A percentile compares a stretch with the other conserved stretches of the same genome.
phyloP scores from a whole-genome alignment of 2,888 invertebrate species.

The Teleogryllus oceanicus region DNA sequence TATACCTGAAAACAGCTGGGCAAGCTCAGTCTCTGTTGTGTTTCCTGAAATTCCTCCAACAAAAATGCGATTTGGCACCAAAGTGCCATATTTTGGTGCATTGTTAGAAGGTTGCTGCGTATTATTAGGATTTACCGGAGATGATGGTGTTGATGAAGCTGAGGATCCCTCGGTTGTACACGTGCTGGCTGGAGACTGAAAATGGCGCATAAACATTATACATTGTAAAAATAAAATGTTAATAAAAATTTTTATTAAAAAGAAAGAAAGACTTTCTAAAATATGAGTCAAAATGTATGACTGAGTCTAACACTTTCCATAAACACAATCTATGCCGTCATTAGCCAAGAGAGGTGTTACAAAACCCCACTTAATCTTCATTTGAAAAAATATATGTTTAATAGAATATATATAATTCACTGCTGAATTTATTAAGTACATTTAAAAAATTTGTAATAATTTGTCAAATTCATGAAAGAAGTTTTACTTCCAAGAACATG shows the following conservation, averaged over 20 bases:
- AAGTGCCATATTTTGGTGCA: slow-evolving; percentile 57
- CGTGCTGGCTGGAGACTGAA: slow-evolving; percentile 31
- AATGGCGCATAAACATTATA: background rate
- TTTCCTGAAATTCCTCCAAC: slow-evolving; percentile 93
- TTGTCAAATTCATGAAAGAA: no score
- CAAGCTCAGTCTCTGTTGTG: slow-evolving; percentile 87
- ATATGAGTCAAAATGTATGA: background rate
- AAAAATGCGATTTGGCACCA: slow-evolving; percentile 92
- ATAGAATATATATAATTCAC: no score
- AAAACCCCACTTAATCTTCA: no score
- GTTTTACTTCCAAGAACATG: no score
- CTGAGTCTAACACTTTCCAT: no score
- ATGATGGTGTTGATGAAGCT: slow-evolving; percentile 31
- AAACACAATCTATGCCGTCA: no score
- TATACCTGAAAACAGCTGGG: slow-evolving; percentile 74
- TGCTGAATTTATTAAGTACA: no score
- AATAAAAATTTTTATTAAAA: background rate
- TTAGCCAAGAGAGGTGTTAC: no score
- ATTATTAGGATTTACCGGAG: slow-evolving; percentile 28
- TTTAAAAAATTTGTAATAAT: no score
- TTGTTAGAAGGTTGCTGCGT: slow-evolving; percentile 28
- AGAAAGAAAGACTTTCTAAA: background rate
- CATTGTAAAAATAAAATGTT: background rate
- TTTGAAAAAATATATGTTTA: no score
- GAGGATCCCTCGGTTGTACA: slow-evolving; percentile 29